Percentiles rank a stretch among this genome's conserved stretches.
Evolutionary conservation across 2,113 vertebrate species (phyloP).

Genomic region (Semnopithecus entellus): DNA sequence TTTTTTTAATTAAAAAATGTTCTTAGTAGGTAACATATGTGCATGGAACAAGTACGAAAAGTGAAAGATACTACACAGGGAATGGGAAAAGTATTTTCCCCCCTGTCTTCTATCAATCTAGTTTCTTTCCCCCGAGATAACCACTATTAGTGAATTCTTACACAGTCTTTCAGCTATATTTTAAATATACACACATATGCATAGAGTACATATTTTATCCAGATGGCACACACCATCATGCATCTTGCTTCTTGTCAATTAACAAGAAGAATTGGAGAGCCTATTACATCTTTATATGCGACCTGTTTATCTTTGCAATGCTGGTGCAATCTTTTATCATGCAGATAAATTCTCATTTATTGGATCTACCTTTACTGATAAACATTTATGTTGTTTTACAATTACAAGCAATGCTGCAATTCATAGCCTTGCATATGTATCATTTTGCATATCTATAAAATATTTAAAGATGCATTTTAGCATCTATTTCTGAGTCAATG

Average conservation of each 20-base stretch:
- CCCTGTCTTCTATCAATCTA: neutral
- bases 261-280: neutral
- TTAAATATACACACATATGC: neutral
- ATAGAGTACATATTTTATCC: neutral
- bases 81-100: neutral
- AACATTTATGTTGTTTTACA: neutral
- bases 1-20: constrained; percentile 17
- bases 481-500: neutral
- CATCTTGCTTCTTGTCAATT: neutral
- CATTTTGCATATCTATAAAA: neutral
- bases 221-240: neutral
- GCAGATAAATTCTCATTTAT: neutral
- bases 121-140: neutral
- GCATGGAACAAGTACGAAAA: neutral
- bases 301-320: neutral
- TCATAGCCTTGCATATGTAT: neutral
- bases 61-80: neutral
- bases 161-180: neutral
- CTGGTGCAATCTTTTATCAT: neutral
- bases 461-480: constrained; percentile 3
- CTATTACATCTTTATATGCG: neutral
- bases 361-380: neutral
- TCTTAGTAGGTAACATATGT: neutral
- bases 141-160: neutral
- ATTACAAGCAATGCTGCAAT: neutral